Base-by-base conservation (phyloP, 2,113 vertebrate genomes). In the Cettia cetti region DNA sequence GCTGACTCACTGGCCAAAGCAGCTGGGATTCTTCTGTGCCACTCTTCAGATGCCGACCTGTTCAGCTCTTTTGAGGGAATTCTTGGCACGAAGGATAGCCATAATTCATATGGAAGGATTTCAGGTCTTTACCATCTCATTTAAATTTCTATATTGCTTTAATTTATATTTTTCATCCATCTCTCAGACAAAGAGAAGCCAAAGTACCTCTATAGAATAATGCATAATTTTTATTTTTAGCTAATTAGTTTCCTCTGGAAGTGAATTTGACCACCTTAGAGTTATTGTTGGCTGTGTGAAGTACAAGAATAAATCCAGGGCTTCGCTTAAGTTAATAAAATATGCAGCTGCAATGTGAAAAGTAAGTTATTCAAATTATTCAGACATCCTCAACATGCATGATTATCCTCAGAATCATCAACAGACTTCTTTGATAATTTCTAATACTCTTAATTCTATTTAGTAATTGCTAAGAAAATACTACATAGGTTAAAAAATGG, bases 21-120 rank as follows among this genome's bases (percentile, higher is more conserved):
- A n/a, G 9, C 14, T 75, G 24, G 53, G 40, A 31, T 39, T 53
- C 19, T 27, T 59, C 64, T 75, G 45, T 45, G 24, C 9, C 0
- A 2, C 20, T 30, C 53, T 68, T 68, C 28, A 68, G 28, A 24
- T 26, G 24, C 17, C 0, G 0, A 17, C 53, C 30, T 82, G 5
- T 76, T 75, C 61, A 30, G 35, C 21, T 82, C 81, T 13, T 84
- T 84, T 59, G 87, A 89, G 60, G 52, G 52, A 84, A 82, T 84
- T 86, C 49, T 75, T 89, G 39, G 83, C 59, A 83, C 45, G 66
- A 27, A 0, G 0, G 13, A 5, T n/a, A 53, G 23, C 39, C 39
- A 17, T 63, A 86, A 75, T 50, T 59, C n/a, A 33, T 82, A 63
- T 39, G 9, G 33, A 89, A 82, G 20, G 2, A 63, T 81, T 63